Conservation (phyloP, 2,113 vertebrate species). For the Pachycephala philippinensis region DNA sequence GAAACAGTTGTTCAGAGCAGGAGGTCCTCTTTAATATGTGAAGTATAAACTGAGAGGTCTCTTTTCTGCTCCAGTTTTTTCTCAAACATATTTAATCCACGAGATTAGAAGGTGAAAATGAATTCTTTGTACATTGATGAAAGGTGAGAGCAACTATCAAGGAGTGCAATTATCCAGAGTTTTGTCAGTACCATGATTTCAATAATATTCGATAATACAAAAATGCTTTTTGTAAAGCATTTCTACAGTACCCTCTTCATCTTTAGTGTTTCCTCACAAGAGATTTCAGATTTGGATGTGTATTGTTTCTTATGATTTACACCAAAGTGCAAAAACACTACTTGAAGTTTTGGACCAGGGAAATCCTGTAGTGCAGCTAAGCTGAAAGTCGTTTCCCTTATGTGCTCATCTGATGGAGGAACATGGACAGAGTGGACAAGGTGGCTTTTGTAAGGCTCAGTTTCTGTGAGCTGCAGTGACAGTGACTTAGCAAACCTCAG, state of each 20-base stretch:
- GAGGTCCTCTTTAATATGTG: not conserved
- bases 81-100: slow-evolving; percentile 1
- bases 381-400: rapidly evolving
- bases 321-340: rapidly evolving
- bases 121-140: slow-evolving; percentile 7
- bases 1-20: not conserved
- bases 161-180: slow-evolving; percentile 18
- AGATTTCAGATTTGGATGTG: not conserved
- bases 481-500: not conserved
- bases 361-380: not conserved
- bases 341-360: not conserved
- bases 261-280: not conserved
- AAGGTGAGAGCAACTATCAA: not conserved
- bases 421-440: not conserved
- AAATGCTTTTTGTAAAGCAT: not conserved
- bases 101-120: slow-evolving; percentile 32
- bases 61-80: not conserved
- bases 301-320: not conserved
- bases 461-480: not conserved
- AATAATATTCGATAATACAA: not conserved
- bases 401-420: not conserved
- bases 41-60: slow-evolving; percentile 15
- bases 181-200: not conserved
- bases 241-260: not conserved
- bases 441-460: not conserved